Evolutionary conservation across 2,888 invertebrate species (phyloP).

Genomic region (Troides oblongomaculatus): DNA sequence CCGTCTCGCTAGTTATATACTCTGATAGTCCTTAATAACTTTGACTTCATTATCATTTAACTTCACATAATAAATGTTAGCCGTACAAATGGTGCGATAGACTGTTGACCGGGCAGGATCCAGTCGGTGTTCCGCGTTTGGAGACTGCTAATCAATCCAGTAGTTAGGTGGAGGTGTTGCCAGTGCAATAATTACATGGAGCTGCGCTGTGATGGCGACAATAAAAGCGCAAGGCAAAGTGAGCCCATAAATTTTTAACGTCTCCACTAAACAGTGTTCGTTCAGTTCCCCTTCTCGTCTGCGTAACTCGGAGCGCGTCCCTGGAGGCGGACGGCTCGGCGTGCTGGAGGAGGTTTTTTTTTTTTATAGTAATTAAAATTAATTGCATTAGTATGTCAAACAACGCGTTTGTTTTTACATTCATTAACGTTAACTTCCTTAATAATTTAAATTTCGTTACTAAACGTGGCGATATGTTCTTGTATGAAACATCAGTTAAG

Average conservation of each 20-base stretch:
- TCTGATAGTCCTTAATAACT: no score
- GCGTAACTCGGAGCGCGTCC: slow-evolving; percentile 31
- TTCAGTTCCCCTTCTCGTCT: slow-evolving; percentile 51
- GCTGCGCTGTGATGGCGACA: slow-evolving; percentile 45
- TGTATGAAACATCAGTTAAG: no score
- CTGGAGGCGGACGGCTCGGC: slow-evolving; percentile 24
- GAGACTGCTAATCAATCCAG: slow-evolving; percentile 2
- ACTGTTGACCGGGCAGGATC: no score
- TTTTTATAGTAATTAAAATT: slow-evolving; percentile 28
- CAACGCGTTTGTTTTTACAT: slow-evolving; percentile 17
- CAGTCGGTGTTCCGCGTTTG: no score
- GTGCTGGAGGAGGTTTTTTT: slow-evolving; percentile 15
- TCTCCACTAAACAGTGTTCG: slow-evolving; percentile 62
- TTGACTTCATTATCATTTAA: no score
- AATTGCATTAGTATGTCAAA: slow-evolving; percentile 24
- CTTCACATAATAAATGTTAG: no score
- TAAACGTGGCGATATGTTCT: background rate
- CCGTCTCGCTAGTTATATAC: no score
- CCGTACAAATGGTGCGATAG: no score
- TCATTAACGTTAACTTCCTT: slow-evolving; percentile 6
- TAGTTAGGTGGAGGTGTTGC: slow-evolving; percentile 38
- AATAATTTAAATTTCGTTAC: background rate
- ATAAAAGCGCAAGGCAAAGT: slow-evolving; percentile 64
- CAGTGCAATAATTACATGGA: slow-evolving; percentile 40
- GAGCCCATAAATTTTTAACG: slow-evolving; percentile 69